Conservation (phyloP, 2,888 invertebrate species). For the Ectemnius cavifrons region DNA sequence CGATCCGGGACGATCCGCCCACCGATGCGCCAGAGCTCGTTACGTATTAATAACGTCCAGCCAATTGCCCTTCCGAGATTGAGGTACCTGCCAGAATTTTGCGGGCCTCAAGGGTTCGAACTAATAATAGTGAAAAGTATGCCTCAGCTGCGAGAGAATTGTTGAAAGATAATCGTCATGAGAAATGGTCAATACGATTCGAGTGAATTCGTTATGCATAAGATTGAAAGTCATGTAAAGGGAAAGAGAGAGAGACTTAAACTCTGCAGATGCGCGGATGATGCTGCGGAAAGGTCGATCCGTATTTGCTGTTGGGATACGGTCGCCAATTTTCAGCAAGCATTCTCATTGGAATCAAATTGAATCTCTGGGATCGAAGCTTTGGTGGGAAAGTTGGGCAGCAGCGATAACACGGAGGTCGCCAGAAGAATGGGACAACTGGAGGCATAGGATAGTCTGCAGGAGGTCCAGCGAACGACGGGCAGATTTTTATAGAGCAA, state of each 20-base stretch:
- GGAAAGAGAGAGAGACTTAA: too few species aligned
- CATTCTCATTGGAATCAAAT: too few species aligned
- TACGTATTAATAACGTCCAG: conserved; percentile 31
- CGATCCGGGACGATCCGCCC: neutral
- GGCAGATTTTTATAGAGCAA: conserved; percentile 25
- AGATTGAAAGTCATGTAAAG: too few species aligned
- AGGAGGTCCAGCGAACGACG: neutral
- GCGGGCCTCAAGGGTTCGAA: too few species aligned
- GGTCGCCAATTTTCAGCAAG: neutral
- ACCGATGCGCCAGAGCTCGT: conserved; percentile 12
- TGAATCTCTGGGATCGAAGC: too few species aligned
- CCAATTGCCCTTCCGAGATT: neutral
- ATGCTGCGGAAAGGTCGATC: conserved; percentile 11
- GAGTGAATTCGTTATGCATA: too few species aligned
- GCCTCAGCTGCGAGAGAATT: too few species aligned
- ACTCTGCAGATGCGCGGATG: too few species aligned
- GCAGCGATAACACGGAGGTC: neutral
- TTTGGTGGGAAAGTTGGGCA: conserved; percentile 4
- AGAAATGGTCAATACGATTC: too few species aligned
- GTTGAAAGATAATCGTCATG: too few species aligned
- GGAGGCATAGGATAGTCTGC: conserved; percentile 3
- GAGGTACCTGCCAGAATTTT: too few species aligned
- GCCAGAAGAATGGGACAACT: neutral
- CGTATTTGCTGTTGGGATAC: conserved; percentile 8
- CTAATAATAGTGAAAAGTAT: too few species aligned